Percentiles rank a stretch among this genome's conserved stretches.
These are phyloP conservation scores for Gastrophysa polygoni DNA, from an alignment of 2,888 invertebrate species.

Conservation along the genomic window DNA sequence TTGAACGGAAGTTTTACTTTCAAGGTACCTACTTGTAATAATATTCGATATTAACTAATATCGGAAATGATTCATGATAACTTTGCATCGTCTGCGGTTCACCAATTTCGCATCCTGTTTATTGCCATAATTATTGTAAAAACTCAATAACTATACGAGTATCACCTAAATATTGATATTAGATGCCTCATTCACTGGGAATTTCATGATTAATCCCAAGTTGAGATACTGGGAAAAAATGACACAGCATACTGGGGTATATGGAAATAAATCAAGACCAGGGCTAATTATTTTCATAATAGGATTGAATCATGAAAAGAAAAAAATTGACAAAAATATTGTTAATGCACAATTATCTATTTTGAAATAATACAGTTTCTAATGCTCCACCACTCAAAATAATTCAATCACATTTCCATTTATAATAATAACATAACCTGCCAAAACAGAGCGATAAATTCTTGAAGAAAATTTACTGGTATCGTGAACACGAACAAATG, in stretches of 20 bases:
- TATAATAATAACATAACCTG: neutral
- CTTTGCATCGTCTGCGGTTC: slow-evolving; percentile 37
- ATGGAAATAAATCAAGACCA: too few species aligned
- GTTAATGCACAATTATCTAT: too few species aligned
- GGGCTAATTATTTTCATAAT: too few species aligned
- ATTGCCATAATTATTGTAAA: slow-evolving; percentile 19
- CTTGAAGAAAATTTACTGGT: neutral
- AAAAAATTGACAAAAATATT: too few species aligned
- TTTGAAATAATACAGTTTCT: too few species aligned
- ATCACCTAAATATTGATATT: neutral
- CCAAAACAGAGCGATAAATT: neutral
- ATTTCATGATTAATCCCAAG: too few species aligned
- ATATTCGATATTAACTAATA: slow-evolving; percentile 25
- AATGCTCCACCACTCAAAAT: too few species aligned
- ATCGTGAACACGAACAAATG: slow-evolving; percentile 1
- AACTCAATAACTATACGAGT: neutral
- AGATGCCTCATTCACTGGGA: neutral
- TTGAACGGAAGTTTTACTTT: neutral
- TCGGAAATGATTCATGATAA: slow-evolving; percentile 28
- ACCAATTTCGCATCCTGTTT: slow-evolving; percentile 39
- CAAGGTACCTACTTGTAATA: slow-evolving; percentile 12
- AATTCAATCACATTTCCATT: neutral
- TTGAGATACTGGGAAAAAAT: too few species aligned
- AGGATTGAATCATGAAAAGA: too few species aligned
- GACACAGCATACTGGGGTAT: too few species aligned